These are phyloP conservation scores for Aegithalos caudatus DNA, from an alignment of 2,113 vertebrate species.

Conservation along the genomic window DNA sequence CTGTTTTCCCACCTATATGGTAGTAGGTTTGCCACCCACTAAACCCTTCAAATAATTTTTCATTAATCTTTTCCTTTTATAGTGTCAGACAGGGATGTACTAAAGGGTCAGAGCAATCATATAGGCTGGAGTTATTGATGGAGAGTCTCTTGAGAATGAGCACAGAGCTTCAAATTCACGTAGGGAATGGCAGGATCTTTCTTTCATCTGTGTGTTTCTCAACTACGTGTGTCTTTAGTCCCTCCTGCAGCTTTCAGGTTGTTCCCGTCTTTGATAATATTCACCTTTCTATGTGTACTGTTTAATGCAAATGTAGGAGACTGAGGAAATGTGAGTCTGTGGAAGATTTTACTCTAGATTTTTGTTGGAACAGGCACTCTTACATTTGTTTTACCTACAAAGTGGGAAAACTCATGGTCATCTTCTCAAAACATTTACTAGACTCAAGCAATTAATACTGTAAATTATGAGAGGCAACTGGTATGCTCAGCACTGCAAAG, in stretches of 20 bases:
- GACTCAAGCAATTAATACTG: neutral
- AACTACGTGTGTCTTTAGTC: neutral
- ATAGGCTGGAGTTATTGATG: neutral
- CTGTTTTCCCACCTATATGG: neutral
- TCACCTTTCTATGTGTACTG: neutral
- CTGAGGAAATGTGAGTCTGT: neutral
- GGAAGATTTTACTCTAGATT: neutral
- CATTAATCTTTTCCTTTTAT: neutral
- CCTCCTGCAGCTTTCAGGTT: neutral
- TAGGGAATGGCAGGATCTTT: neutral
- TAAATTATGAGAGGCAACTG: neutral
- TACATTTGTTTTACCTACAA: neutral
- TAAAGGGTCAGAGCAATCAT: neutral
- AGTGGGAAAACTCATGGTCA: neutral
- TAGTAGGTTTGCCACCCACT: neutral
- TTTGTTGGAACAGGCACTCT: neutral
- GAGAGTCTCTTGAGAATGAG: neutral
- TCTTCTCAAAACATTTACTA: neutral
- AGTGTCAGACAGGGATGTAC: neutral
- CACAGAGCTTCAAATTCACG: neutral
- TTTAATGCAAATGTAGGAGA: neutral
- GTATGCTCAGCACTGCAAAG: neutral
- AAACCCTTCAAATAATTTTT: rapidly evolving
- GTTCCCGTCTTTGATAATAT: neutral
- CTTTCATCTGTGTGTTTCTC: neutral